Evolutionary conservation across 2,797 vertebrate species (phyloP).

Genomic region (Sciurus vulgaris): DNA sequence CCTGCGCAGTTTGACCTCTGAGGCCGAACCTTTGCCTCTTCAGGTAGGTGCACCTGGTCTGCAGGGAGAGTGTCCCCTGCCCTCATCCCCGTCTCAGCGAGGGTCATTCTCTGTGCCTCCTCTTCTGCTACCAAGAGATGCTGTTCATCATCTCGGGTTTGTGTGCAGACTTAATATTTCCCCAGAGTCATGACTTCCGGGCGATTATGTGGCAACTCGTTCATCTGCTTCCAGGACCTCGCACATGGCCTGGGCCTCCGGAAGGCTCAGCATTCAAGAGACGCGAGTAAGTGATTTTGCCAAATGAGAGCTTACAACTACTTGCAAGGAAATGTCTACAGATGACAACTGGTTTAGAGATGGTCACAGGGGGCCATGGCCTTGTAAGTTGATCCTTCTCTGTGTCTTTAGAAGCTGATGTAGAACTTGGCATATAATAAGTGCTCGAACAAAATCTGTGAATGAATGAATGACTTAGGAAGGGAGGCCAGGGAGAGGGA

Average conservation of each 20-base stretch:
- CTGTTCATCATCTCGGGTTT: not conserved
- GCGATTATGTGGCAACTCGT: not conserved
- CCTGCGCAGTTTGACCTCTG: not conserved
- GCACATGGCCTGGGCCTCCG: not conserved
- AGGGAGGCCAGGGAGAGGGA: not conserved
- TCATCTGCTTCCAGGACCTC: not conserved
- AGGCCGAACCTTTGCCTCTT: not conserved
- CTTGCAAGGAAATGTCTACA: not conserved
- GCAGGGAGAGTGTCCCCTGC: no score
- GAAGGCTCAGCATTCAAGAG: conserved; percentile 28
- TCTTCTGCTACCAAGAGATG: not conserved
- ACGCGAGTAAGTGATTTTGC: not conserved
- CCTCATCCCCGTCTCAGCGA: not conserved
- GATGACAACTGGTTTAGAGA: not conserved
- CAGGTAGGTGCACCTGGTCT: not conserved
- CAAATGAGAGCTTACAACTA: not conserved
- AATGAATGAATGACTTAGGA: not conserved
- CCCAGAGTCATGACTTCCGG: not conserved
- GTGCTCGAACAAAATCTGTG: not conserved
- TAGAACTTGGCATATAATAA: not conserved
- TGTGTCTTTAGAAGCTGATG: not conserved
- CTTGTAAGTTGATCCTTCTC: not conserved
- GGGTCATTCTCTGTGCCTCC: not conserved
- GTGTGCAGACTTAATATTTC: not conserved
- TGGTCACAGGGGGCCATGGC: not conserved